Percentiles rank a stretch among this genome's conserved stretches.
Conservation (phyloP, 53 echinoderm and acorn worm species). For the Crossaster papposus region DNA sequence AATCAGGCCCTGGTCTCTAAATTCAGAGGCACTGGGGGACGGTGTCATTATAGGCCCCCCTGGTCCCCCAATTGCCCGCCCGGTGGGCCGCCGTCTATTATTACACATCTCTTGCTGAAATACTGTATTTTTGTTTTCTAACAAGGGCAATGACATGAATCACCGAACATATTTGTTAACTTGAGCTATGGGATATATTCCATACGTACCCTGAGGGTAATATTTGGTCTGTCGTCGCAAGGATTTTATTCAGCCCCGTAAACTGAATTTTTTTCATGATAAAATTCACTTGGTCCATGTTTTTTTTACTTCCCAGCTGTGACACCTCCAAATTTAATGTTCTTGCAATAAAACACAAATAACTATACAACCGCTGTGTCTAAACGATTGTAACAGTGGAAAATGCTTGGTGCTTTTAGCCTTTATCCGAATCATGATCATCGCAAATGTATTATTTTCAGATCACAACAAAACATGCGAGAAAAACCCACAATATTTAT, state of each 20-base stretch:
- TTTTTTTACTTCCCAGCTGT: too few relatives aligned
- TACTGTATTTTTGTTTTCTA: constrained; percentile 57
- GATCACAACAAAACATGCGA: background rate
- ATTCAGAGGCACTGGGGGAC: constrained; percentile 13
- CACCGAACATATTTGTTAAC: constrained; percentile 10
- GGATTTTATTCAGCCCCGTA: background rate
- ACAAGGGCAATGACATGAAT: constrained; percentile 57
- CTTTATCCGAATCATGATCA: too few relatives aligned
- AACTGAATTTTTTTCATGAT: background rate
- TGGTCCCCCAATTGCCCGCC: constrained; percentile 31
- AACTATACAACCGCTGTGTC: too few relatives aligned
- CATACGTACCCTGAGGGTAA: background rate
- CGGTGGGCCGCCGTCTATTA: constrained; percentile 43
- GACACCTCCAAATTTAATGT: too few relatives aligned
- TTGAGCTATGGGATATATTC: too few relatives aligned
- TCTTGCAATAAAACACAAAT: too few relatives aligned
- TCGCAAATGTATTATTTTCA: background rate
- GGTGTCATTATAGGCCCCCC: constrained; percentile 23
- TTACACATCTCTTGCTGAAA: constrained; percentile 48
- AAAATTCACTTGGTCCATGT: too few relatives aligned
- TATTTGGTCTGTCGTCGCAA: background rate
- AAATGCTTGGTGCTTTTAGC: background rate
- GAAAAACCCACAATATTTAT: background rate
- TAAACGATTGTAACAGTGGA: background rate
- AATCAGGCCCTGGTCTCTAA: background rate